These are phyloP conservation scores for Scolopax bukidnonensis DNA, from an alignment of 2,797 vertebrate genomes.

Conservation along the genomic window DNA sequence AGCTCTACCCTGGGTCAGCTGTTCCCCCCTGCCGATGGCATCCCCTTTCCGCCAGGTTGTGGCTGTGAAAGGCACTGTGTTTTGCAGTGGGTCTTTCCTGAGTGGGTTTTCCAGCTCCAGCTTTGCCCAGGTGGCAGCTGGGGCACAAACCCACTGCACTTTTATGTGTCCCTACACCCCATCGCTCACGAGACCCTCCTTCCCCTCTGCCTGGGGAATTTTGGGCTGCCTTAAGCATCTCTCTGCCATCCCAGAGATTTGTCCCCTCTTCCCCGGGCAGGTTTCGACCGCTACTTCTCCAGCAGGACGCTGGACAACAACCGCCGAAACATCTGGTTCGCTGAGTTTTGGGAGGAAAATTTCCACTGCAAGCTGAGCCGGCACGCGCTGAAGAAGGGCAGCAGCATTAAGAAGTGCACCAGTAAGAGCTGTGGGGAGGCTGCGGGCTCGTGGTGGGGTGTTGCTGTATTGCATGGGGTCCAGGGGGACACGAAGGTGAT, in stretches of 20 bases:
- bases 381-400: constrained; percentile 91
- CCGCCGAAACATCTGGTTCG: constrained; percentile 95
- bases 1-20: background rate
- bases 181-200: accelerated
- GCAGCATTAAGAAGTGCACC: constrained; percentile 94
- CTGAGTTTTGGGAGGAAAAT: constrained; percentile 97
- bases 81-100: background rate
- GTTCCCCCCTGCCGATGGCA: accelerated
- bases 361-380: constrained; percentile 96
- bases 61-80: background rate
- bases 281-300: constrained; percentile 94
- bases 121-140: background rate
- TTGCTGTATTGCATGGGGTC: accelerated
- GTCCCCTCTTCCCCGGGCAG: constrained; percentile 69
- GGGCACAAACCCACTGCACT: background rate
- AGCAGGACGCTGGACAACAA: constrained; percentile 95
- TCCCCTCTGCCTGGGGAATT: background rate
- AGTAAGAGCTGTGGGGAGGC: constrained; percentile 81
- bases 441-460: accelerated
- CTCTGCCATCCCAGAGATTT: background rate
- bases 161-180: background rate
- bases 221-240: background rate
- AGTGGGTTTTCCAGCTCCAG: background rate
- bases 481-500: accelerated
- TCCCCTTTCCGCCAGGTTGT: background rate